Evolutionary conservation across 1,140 invertebrate species (phyloP), one percentile per base, ranked within the genome.

Genomic region (Battus philenor): DNA sequence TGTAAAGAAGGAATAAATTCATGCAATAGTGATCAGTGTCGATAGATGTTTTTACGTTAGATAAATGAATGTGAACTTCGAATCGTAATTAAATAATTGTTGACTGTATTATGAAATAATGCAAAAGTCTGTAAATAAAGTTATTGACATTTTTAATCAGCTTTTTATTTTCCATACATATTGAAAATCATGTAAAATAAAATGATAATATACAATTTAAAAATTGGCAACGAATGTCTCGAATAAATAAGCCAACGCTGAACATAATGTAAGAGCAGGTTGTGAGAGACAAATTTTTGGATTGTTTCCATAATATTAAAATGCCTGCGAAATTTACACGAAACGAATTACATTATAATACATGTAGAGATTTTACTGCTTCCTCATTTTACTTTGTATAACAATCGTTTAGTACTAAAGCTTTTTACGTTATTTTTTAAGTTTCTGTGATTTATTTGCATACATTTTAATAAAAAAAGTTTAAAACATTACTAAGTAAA

Each of bases 101-200:
- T 84, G 71, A 82, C 71, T 84, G 80, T 84, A 78, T 76, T 78
- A 84, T 84, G 69, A 72, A 67, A 75, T 72, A 77, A 80, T 80
- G 69, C 74, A 76, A 77, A 41, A 69, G 55, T 74, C 55, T 84
- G 77, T 80, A 84, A 80, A 84, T 82, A 82, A 81, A 82, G 80
- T 84, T 84, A 84, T 68, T 63, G 63, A 80, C 70, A 67, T 84
- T 80, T 82, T 80, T 67, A 52, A 54, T 34, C 12, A 0, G n/a
- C 15, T 51, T 29, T 48, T 11, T 20, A 10, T 36, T 34, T 15
- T 29, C 31, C 18, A 12, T 17, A 31, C 39, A 7, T 13, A 15
- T 12, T 41, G 15, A 30, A 47, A 16, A 26, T 9, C 13, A 10
- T 17, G 24, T 27, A 27, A 45, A 32, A 44, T 27, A 44, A 44